Percentiles rank a stretch among this genome's conserved stretches.
Conservation (phyloP, 2,888 invertebrate species). For the Chymomyza procnemis region DNA sequence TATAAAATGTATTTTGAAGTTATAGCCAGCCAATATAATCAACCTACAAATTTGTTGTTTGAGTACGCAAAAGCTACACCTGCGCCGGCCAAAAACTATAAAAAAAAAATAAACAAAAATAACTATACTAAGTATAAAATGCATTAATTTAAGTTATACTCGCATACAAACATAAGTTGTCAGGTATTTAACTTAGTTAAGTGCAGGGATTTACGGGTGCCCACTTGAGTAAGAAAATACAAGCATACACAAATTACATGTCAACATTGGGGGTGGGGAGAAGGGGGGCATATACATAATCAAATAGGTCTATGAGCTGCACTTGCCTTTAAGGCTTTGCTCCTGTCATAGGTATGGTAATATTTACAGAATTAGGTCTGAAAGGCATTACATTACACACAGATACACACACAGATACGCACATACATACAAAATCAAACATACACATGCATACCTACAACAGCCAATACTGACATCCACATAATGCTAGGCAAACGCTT, state of each 20-base stretch:
- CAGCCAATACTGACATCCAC: constrained; percentile 24
- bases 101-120: constrained; percentile 26
- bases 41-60: constrained; percentile 61
- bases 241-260: constrained; percentile 9
- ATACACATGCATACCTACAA: constrained; percentile 17
- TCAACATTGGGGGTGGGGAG: neutral
- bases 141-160: constrained; percentile 43
- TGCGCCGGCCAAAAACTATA: constrained; percentile 74
- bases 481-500: constrained; percentile 37
- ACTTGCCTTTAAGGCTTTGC: neutral
- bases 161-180: constrained; percentile 25
- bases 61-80: constrained; percentile 73
- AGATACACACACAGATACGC: constrained; percentile 25
- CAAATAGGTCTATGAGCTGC: constrained; percentile 4
- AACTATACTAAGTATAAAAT: constrained; percentile 59
- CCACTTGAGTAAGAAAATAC: neutral
- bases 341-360: neutral
- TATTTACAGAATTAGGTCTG: constrained; percentile 25
- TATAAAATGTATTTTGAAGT: constrained; percentile 67
- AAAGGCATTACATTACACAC: constrained; percentile 26
- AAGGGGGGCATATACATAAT: neutral
- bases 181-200: constrained; percentile 66
- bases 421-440: constrained; percentile 12
- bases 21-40: constrained; percentile 66
- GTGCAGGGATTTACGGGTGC: constrained; percentile 6